Evolutionary conservation across 2,113 vertebrate genomes (phyloP).

Genomic region (Tachysurus fulvidraco): DNA sequence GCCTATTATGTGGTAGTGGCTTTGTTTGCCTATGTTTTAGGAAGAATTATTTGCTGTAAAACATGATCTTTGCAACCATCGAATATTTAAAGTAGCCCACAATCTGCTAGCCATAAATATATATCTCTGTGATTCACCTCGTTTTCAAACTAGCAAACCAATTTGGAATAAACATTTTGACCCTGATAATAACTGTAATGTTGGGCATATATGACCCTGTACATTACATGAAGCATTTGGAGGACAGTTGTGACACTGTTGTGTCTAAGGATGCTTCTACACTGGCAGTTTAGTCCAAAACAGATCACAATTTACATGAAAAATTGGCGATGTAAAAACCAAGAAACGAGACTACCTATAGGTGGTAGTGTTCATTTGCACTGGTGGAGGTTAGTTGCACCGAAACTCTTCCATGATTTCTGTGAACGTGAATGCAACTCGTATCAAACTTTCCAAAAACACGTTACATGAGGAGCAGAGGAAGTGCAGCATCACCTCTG

Average conservation of each 20-base stretch:
- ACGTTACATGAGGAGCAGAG: too few relatives aligned
- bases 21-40: neutral
- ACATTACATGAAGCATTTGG: neutral
- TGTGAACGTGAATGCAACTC: too few relatives aligned
- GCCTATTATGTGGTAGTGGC: neutral
- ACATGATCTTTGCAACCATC: neutral
- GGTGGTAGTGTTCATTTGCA: too few relatives aligned
- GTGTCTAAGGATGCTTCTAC: neutral
- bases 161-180: neutral
- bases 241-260: neutral
- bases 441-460: too few relatives aligned
- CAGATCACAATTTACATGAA: too few relatives aligned
- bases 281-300: too few relatives aligned
- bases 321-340: too few relatives aligned
- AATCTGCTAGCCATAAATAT: neutral
- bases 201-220: neutral
- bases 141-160: neutral
- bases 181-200: neutral
- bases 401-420: too few relatives aligned
- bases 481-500: too few relatives aligned
- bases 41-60: neutral
- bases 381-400: too few relatives aligned
- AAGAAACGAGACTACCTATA: too few relatives aligned
- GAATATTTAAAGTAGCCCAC: neutral
- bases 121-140: neutral